Base-by-base conservation (phyloP, 92 coral and sea anemone genomes). In the Zoanthus solanderi region DNA sequence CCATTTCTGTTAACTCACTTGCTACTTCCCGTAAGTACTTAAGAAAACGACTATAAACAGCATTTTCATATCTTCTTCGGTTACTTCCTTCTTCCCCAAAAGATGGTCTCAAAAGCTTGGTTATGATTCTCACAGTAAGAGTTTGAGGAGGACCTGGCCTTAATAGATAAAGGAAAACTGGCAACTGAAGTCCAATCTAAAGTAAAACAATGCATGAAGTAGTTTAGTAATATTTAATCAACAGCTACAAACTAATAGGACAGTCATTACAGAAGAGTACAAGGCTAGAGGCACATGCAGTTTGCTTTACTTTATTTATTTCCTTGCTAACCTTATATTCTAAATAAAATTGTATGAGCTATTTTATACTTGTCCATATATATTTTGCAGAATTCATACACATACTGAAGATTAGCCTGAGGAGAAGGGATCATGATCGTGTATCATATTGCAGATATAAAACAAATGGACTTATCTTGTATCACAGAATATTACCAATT, bases 1-100 rank as follows among this genome's bases (percentile, higher is more conserved):
- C 67, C 6, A 60, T 60, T 60, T 60, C 67, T 60, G 67, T 60
- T 86, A 53, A 90, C 92, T 85, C 78, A 90, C 92, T 85, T 76
- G 92, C 90, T 28, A 79, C 90, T 68, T 85, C 84, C 61, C 92
- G 71, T 28, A 90, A 17, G n/a, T 85, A 90, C 83, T 90, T 90
- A 29, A 84, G 71, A 68, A 90, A 90, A 11, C 66, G 69, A 29
- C 77, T 47, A 61, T 85, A 89, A 53, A 89, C 78, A 32, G 79
- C 84, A 75, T 84, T 84, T 68, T 89, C 92, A 31, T 53, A 52
- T 76, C 52, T 61, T 71, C 92, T 90, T 52, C 76, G 53, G 78
- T 90, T 90, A 10, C 78, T 67, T 37, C 90, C 92, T 53, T 61
- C 68, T n/a, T 89, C 92, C 77, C 92, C 86, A 54, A 85, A 90